Evolutionary conservation across 2,888 invertebrate genomes (phyloP).

Genomic region (Microctonus hyperodae): DNA sequence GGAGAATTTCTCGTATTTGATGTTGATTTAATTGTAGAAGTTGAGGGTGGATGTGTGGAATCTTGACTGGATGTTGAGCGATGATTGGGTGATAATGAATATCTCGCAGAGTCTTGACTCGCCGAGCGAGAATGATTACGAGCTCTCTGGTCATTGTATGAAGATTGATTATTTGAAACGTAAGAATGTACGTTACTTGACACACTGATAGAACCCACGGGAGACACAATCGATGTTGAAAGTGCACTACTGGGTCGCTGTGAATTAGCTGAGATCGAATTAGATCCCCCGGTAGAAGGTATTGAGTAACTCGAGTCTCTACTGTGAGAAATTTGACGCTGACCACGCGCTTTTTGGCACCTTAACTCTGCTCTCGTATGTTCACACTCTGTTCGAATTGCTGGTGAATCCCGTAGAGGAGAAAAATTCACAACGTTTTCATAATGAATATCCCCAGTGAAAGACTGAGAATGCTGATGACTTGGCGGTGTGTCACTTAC

Average conservation of each 20-base stretch:
- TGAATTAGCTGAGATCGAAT: constrained; percentile 43
- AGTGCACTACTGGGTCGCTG: constrained; percentile 50
- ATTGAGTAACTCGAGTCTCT: constrained; percentile 54
- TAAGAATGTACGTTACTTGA: constrained; percentile 37
- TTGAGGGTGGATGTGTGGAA: constrained; percentile 39
- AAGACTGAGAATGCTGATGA: constrained; percentile 60
- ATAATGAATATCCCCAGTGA: constrained; percentile 58
- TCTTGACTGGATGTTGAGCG: constrained; percentile 50
- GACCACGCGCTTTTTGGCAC: constrained; percentile 33
- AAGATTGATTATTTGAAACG: constrained; percentile 28
- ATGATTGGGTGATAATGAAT: constrained; percentile 48
- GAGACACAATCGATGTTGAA: constrained; percentile 37
- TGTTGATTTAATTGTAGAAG: constrained; percentile 37
- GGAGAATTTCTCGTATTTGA: constrained; percentile 29
- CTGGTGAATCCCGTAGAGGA: constrained; percentile 48
- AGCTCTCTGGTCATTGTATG: constrained; percentile 16
- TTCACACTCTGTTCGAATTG: constrained; percentile 42
- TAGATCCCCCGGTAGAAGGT: constrained; percentile 41
- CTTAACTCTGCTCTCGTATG: constrained; percentile 32
- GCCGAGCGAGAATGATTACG: constrained; percentile 50
- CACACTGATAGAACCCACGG: constrained; percentile 34
- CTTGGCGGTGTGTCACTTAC: constrained; percentile 53
- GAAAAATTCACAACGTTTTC: constrained; percentile 56
- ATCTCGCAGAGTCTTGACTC: constrained; percentile 49
- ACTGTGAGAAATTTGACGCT: constrained; percentile 44